phyloP scores from a whole-genome alignment of 2,797 vertebrate genomes.

The Tolypeutes matacus region DNA sequence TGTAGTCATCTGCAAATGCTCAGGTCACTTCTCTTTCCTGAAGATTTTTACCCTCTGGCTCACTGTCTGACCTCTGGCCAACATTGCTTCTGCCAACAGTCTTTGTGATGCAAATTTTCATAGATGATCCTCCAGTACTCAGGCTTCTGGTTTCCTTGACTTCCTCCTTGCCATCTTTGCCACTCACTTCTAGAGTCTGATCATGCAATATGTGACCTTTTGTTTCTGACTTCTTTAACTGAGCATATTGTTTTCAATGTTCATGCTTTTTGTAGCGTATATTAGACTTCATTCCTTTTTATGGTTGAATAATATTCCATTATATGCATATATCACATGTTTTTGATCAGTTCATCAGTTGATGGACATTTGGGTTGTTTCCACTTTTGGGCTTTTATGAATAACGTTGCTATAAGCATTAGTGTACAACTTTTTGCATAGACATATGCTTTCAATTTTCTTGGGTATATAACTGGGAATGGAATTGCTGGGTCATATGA shows the following conservation, averaged over 20 bases:
- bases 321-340: not conserved
- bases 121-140: too few relatives aligned
- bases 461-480: not conserved
- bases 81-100: not conserved
- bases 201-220: too few relatives aligned
- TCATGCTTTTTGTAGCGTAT: not conserved
- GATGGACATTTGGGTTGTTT: not conserved
- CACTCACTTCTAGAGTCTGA: not conserved
- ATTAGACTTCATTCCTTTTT: not conserved
- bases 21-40: not conserved
- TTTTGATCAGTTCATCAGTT: not conserved
- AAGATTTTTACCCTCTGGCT: not conserved
- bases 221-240: not conserved
- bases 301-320: not conserved
- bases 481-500: not conserved
- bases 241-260: not conserved
- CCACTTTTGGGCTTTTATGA: not conserved
- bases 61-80: not conserved
- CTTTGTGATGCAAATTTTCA: not conserved
- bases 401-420: not conserved
- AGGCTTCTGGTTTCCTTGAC: not conserved
- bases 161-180: not conserved
- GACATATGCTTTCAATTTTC: not conserved
- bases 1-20: not conserved
- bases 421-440: not conserved